phyloP scores from a whole-genome alignment of 2,113 vertebrate species.

The Hippocampus abdominalis region DNA sequence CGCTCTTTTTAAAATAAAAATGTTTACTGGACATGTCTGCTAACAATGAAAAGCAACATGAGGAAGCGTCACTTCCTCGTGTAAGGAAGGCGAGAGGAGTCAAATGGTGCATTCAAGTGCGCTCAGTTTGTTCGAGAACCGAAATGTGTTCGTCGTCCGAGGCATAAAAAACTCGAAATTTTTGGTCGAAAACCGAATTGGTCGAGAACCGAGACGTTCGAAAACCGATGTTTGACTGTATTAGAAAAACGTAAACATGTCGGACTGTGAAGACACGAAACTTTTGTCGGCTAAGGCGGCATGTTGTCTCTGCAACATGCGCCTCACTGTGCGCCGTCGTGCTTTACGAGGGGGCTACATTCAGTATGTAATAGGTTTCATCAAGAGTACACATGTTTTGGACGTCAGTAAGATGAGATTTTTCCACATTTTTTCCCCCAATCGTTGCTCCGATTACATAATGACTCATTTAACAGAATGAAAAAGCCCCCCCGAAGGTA shows the following conservation, averaged over 20 bases:
- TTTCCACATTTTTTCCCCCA: neutral
- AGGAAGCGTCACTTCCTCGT: too few species aligned
- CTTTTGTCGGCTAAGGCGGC: neutral
- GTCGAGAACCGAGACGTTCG: too few species aligned
- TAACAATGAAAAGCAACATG: too few species aligned
- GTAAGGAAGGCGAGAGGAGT: too few species aligned
- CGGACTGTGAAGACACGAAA: neutral
- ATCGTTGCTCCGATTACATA: neutral
- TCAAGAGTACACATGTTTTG: neutral
- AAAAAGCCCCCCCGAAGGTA: neutral
- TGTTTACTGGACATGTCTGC: too few species aligned
- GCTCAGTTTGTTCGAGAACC: too few species aligned
- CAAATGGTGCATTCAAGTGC: too few species aligned
- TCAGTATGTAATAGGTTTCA: neutral
- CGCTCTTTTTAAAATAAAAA: too few species aligned
- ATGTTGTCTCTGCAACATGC: neutral
- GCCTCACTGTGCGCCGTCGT: neutral
- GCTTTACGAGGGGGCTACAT: neutral
- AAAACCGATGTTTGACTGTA: too few species aligned
- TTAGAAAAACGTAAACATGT: neutral
- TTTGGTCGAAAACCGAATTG: too few species aligned
- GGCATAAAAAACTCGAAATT: too few species aligned
- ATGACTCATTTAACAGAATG: neutral
- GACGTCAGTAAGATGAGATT: neutral
- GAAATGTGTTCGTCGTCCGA: too few species aligned